Evolutionary conservation across 2,797 vertebrate genomes (phyloP), one percentile per base, ranked within the genome.

Genomic region (Melanotaenia boesemani): DNA sequence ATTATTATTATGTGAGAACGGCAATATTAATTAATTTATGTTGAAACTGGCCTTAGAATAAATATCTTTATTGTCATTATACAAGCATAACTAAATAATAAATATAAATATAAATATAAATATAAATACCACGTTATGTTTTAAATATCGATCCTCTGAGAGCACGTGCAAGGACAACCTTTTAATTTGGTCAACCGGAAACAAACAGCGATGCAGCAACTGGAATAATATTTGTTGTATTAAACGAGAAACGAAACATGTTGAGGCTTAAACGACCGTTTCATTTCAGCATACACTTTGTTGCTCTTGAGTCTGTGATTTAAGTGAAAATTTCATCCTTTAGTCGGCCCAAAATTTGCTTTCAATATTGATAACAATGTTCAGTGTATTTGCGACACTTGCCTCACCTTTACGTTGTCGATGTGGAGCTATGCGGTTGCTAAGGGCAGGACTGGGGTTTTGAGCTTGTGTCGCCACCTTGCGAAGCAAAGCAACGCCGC

Each of bases 371-470:
- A 18, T 55, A 8, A n/a, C n/a, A n/a, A 39, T 3, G 7, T 0
- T 52, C 3, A 0, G 4, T 12, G 6, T 58, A 18, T 91, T 93
- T 91, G 73, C 94, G 93, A 94, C 94, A 92, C 52, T 86, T 12
- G 15, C 11, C 0, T 20, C 11, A 83, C 2, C 83, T 92, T 95
- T 93, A 91, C 92, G 93, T 84, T 94, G 93, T 90, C 90, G 91
- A 94, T 95, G 95, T 95, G 95, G 94, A 93, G 82, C 81, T 74
- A 57, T 63, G 83, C 80, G 70, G 86, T 89, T 79, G 84, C 84
- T 76, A 86, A 41, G 81, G 84, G 85, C 63, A 80, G 79, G 57
- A 57, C 67, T 24, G 41, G 48, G 34, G 69, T 64, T 67, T 59
- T 79, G 54, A 34, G 76, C 13, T 37, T 60, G 26, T 72, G 28